Evolutionary conservation across 64 coral and sea anemone genomes (phyloP), one percentile per base, ranked within the genome.

Genomic region (Dendronephthya gigantea): DNA sequence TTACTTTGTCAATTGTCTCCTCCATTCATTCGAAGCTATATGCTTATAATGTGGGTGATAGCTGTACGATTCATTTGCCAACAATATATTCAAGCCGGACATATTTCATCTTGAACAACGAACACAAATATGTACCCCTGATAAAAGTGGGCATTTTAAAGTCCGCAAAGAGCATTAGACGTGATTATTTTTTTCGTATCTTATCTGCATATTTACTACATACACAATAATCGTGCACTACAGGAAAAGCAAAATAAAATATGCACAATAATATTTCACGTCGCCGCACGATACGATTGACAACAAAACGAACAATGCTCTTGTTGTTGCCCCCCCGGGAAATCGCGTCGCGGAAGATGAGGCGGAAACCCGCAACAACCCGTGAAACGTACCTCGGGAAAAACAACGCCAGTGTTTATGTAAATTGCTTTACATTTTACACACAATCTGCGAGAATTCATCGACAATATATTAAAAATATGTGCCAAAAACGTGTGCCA

Each of bases 11-110:
- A 79, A 66, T n/a, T 22, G 19, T 66, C 19, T 79, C 32, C 72
- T 79, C 72, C 72, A 79, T 79, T 79, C 72, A 79, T 34, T 79
- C 72, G 72, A 79, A 36, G 29, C 19, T n/a, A 66, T 66, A n/a
- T 66, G 58, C 22, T 15, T 22, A 66, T 22, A n/a, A 66, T 22
- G 19, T 30, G 19, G 19, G 2, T 66, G 0, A 39, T 16, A 34
- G 4, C 29, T 39, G 22, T 35, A 34, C 36, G 36, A 39, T 79
- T 15, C 72, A 36, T 15, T 79, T 29, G 29, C 36, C 29, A 19
- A 29, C 72, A 79, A n/a, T 62, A 79, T 39, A 79, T 36, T 39
- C 27, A 79, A 8, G 17, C 22, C 32, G 72, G 19, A 33, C 30
- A 79, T 79, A 39, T 79, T 34, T 36, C 72, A 79, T 16, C 72